Evolutionary conservation across 2,888 invertebrate species (phyloP).

Genomic region (Agrochola macilenta): DNA sequence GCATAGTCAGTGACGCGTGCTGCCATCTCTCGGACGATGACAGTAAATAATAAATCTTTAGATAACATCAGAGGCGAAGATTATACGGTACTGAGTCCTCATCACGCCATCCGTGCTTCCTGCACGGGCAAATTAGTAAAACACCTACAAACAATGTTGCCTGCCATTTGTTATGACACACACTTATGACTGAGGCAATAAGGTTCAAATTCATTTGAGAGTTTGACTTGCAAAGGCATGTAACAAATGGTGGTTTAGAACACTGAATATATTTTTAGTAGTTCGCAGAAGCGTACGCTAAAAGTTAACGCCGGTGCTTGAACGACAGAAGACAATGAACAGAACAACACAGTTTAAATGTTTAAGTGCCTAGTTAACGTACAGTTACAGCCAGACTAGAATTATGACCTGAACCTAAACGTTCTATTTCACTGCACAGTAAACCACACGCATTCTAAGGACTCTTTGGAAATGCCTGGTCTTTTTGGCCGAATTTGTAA

Average conservation of each 20-base stretch:
- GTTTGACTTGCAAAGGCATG: constrained; percentile 48
- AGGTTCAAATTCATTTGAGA: constrained; percentile 68
- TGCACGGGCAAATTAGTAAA: constrained; percentile 89
- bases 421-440: constrained; percentile 59
- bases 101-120: constrained; percentile 89
- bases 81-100: constrained; percentile 88
- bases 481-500: constrained; percentile 69
- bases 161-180: constrained; percentile 65
- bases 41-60: constrained; percentile 89
- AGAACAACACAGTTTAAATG: constrained; percentile 77
- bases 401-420: constrained; percentile 62
- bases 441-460: constrained; percentile 62
- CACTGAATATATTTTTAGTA: constrained; percentile 86
- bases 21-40: constrained; percentile 89
- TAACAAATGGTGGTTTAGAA: constrained; percentile 72
- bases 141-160: constrained; percentile 79
- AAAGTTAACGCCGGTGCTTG: constrained; percentile 81
- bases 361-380: constrained; percentile 83
- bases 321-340: constrained; percentile 84
- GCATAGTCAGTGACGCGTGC: constrained; percentile 86
- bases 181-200: constrained; percentile 69
- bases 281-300: constrained; percentile 84
- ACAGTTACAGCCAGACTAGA: constrained; percentile 72
- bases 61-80: constrained; percentile 90
- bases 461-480: constrained; percentile 33